Conservation (phyloP, 2,113 vertebrate species). For the Mus spicilegus region DNA sequence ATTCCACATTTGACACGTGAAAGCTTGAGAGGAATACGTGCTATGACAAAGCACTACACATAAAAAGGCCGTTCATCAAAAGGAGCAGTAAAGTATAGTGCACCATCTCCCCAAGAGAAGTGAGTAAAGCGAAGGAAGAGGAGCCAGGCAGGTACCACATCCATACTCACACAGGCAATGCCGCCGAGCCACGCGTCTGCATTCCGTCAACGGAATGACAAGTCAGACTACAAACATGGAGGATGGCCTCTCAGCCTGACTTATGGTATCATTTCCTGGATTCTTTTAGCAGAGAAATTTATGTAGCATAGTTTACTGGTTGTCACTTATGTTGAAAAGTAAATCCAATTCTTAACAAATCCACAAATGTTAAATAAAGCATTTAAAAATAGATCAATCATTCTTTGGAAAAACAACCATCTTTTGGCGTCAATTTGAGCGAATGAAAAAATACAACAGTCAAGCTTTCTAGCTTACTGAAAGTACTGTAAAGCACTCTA, state of each 20-base stretch:
- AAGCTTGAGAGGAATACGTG: background rate
- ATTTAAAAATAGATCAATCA: slow-evolving; percentile 16
- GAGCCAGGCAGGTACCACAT: slow-evolving; percentile 66
- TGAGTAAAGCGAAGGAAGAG: background rate
- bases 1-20: background rate
- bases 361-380: slow-evolving; percentile 11
- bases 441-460: slow-evolving; percentile 35
- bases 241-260: background rate
- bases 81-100: slow-evolving; percentile 21
- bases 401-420: slow-evolving; percentile 14
- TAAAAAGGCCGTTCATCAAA: background rate
- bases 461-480: background rate
- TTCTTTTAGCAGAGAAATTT: slow-evolving; percentile 45
- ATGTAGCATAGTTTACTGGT: background rate
- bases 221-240: background rate
- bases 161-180: slow-evolving; percentile 68
- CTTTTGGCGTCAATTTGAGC: slow-evolving; percentile 28
- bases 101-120: slow-evolving; percentile 22
- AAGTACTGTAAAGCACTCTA: background rate
- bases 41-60: slow-evolving; percentile 8
- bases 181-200: slow-evolving; percentile 43
- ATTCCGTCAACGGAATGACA: slow-evolving; percentile 48
- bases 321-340: slow-evolving; percentile 48
- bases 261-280: background rate
- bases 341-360: slow-evolving; percentile 46